These are phyloP conservation scores for Centroberyx gerrardi DNA, from an alignment of 2,797 vertebrate genomes.

Conservation along the genomic window DNA sequence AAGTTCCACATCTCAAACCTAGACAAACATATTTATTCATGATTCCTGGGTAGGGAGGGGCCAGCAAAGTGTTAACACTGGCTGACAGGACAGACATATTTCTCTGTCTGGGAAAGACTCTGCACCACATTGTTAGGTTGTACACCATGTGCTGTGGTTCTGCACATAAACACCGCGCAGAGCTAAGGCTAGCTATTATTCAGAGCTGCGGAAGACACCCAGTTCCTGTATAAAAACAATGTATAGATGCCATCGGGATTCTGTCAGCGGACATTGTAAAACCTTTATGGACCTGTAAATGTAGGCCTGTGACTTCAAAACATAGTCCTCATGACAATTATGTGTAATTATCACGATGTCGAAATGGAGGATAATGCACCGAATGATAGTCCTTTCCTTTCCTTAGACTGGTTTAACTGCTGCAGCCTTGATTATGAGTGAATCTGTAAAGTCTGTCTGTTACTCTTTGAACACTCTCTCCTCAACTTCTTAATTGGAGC, in stretches of 20 bases:
- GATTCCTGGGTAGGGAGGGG: slow-evolving; percentile 64
- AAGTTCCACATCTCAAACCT: slow-evolving; percentile 60
- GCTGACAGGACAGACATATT: slow-evolving; percentile 72
- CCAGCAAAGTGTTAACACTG: slow-evolving; percentile 46
- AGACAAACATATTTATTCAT: slow-evolving; percentile 76
- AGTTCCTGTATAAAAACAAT: slow-evolving; percentile 17
- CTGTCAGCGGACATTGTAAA: slow-evolving; percentile 34
- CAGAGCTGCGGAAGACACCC: slow-evolving; percentile 10
- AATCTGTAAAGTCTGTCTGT: background rate
- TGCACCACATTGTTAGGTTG: slow-evolving; percentile 44
- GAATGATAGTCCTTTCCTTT: slow-evolving; percentile 6
- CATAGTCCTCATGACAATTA: slow-evolving; percentile 12
- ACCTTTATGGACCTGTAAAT: slow-evolving; percentile 39
- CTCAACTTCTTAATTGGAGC: background rate
- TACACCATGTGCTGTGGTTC: slow-evolving; percentile 44
- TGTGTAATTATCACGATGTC: slow-evolving; percentile 40
- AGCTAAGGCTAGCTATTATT: slow-evolving; percentile 27
- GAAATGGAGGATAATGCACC: slow-evolving; percentile 18
- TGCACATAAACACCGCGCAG: slow-evolving; percentile 22
- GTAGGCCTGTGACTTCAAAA: slow-evolving; percentile 17
- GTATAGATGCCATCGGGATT: slow-evolving; percentile 13
- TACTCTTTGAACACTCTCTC: background rate
- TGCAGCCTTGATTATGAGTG: slow-evolving; percentile 2
- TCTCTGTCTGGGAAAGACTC: slow-evolving; percentile 66
- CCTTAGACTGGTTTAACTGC: background rate